These are phyloP conservation scores for Sapajus apella DNA, from an alignment of 2,113 vertebrate species.

Conservation along the genomic window DNA sequence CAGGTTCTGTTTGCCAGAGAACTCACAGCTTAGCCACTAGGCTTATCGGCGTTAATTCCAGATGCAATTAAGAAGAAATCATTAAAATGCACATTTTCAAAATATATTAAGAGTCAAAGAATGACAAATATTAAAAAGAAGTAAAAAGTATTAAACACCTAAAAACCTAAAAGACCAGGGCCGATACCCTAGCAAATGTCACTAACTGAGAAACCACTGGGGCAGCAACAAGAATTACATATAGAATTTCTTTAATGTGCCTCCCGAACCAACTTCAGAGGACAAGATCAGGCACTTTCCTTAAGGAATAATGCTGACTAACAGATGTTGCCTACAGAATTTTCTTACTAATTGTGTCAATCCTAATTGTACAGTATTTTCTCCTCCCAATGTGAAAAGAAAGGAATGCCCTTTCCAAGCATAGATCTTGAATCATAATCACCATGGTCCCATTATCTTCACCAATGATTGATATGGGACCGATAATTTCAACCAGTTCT, in stretches of 20 bases:
- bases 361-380: neutral
- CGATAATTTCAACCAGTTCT: neutral
- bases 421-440: conserved; percentile 5
- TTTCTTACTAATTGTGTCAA: neutral
- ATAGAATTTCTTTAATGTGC: neutral
- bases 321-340: neutral
- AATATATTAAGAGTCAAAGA: neutral
- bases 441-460: neutral
- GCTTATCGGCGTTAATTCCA: neutral
- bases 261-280: neutral
- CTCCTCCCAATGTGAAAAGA: neutral
- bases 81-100: conserved; percentile 32
- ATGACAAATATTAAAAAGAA: conserved; percentile 2
- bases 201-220: neutral
- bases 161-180: neutral
- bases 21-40: neutral
- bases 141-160: neutral
- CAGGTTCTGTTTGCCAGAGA: conserved; percentile 27
- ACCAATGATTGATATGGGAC: neutral
- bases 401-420: neutral
- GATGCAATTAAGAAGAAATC: conserved; percentile 37
- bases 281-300: neutral
- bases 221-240: neutral
- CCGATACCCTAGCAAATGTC: neutral
- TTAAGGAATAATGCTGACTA: neutral